These are phyloP conservation scores for Aquatica leii DNA, from an alignment of 2,888 invertebrate genomes.

Conservation along the genomic window DNA sequence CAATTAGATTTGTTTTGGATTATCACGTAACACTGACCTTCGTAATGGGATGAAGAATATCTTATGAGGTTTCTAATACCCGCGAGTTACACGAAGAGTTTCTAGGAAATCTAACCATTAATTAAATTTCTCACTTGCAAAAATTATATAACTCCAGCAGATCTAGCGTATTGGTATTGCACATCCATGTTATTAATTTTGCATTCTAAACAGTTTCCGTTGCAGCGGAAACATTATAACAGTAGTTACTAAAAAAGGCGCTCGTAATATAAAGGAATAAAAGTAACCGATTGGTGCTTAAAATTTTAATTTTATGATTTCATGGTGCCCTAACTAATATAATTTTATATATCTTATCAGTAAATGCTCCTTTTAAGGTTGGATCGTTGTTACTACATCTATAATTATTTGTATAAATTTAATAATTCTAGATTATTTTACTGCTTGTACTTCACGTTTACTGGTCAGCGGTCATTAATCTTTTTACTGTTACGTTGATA, in stretches of 20 bases:
- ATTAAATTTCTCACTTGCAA: not conserved
- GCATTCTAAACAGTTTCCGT: not conserved
- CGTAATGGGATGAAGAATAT: not conserved
- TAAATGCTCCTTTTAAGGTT: not conserved
- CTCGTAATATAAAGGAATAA: not conserved
- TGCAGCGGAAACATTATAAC: constrained; percentile 3
- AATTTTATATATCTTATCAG: constrained; percentile 12
- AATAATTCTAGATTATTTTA: constrained; percentile 17
- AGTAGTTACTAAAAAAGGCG: constrained; percentile 2
- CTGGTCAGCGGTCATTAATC: constrained; percentile 28
- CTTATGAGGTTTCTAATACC: constrained; percentile 2
- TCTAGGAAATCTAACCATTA: not conserved
- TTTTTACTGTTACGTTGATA: constrained; percentile 20
- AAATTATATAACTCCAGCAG: not conserved
- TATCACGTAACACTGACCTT: too few relatives aligned
- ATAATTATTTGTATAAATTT: constrained; percentile 10
- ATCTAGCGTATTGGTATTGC: too few relatives aligned
- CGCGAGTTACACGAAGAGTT: not conserved
- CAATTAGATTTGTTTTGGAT: too few relatives aligned
- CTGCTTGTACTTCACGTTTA: constrained; percentile 13
- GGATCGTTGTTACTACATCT: not conserved
- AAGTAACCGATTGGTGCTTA: constrained; percentile 3
- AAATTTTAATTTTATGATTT: constrained; percentile 10
- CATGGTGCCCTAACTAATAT: constrained; percentile 13
- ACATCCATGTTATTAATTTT: not conserved